These are phyloP conservation scores for Nesidiocoris tenuis DNA, from an alignment of 2,888 invertebrate species.

Conservation along the genomic window DNA sequence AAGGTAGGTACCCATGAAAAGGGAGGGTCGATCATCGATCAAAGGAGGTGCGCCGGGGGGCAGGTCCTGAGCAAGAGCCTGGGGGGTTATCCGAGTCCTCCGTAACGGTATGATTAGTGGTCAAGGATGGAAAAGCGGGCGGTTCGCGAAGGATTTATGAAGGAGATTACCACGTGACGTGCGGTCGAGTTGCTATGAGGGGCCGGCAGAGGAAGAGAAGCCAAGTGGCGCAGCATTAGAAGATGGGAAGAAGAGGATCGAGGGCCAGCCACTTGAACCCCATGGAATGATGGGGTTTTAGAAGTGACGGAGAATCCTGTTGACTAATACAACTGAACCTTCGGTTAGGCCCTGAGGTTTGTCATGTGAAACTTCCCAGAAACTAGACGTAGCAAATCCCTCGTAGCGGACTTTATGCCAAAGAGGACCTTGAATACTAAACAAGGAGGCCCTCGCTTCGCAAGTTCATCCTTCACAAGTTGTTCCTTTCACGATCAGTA, in stretches of 20 bases:
- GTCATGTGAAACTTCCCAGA: neutral
- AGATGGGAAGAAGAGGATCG: neutral
- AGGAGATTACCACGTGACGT: slow-evolving; percentile 12
- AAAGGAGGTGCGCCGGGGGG: neutral
- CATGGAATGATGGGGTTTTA: neutral
- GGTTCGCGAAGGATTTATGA: slow-evolving; percentile 21
- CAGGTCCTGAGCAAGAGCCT: neutral
- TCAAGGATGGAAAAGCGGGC: slow-evolving; percentile 24
- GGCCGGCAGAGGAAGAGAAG: neutral
- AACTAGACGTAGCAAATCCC: neutral
- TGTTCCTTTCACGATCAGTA: neutral
- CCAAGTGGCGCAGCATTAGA: neutral
- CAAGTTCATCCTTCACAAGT: no score
- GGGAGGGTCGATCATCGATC: neutral
- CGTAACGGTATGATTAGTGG: slow-evolving; percentile 24
- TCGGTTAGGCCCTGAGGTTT: neutral
- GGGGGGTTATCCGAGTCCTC: neutral
- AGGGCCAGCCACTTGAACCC: neutral
- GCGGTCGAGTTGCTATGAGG: neutral
- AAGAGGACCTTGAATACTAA: neutral
- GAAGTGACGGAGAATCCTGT: neutral
- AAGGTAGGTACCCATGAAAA: neutral
- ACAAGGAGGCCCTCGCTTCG: neutral
- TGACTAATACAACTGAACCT: neutral
- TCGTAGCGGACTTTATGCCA: neutral